Conservation (phyloP, 2,797 vertebrate species). For the Nyctibius grandis region DNA sequence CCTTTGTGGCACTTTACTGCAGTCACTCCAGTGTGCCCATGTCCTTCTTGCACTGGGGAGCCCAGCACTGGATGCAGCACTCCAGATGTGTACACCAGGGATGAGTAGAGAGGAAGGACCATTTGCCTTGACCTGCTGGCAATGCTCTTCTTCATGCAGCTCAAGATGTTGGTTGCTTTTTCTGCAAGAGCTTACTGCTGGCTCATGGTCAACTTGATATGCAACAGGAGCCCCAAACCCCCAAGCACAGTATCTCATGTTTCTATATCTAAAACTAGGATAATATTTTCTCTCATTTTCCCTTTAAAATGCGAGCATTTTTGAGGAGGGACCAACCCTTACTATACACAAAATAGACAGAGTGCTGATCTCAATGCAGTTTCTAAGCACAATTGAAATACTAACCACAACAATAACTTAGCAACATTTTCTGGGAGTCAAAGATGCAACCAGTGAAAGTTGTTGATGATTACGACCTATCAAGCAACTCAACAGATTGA, state of each 20-base stretch:
- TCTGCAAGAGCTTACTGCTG: neutral
- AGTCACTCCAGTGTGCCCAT: neutral
- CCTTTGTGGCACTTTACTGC: neutral
- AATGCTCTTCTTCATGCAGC: neutral
- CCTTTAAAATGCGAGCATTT: neutral
- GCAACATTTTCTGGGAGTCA: neutral
- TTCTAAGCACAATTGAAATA: neutral
- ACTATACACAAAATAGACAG: neutral
- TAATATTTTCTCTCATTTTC: neutral
- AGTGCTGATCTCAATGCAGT: neutral
- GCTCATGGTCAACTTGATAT: neutral
- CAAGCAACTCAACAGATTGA: neutral
- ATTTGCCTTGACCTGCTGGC: neutral
- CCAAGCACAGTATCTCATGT: neutral
- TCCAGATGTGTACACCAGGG: neutral
- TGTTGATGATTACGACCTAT: neutral
- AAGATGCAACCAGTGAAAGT: slow-evolving; percentile 23
- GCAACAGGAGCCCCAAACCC: neutral
- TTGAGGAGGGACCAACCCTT: fast-evolving
- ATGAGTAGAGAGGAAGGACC: neutral
- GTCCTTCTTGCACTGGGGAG: neutral
- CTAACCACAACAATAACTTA: neutral
- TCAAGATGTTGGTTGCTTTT: neutral
- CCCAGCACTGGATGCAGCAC: neutral
- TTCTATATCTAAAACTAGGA: neutral